phyloP scores from a whole-genome alignment of 2,888 invertebrate species.

The Drosophila kanekoi region DNA sequence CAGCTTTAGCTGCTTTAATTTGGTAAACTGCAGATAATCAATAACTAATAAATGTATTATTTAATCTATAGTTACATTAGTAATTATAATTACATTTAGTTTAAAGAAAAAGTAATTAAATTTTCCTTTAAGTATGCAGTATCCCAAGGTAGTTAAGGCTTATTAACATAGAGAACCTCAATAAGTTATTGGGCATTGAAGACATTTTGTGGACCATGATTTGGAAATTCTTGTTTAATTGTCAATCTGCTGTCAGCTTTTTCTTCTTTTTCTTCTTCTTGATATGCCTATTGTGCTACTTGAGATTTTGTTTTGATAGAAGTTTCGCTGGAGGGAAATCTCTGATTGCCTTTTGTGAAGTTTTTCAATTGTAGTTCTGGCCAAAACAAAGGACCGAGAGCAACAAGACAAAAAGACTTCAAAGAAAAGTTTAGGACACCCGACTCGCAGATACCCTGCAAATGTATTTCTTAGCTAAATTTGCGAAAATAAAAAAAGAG shows the following conservation, averaged over 20 bases:
- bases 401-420: slow-evolving; percentile 10
- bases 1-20: no score
- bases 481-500: no score
- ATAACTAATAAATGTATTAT: no score
- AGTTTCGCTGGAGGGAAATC: slow-evolving; percentile 54
- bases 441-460: no score
- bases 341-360: slow-evolving; percentile 61
- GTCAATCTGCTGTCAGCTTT: slow-evolving; percentile 26
- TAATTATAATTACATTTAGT: no score
- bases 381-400: slow-evolving; percentile 17
- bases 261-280: slow-evolving; percentile 3
- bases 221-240: slow-evolving; percentile 9
- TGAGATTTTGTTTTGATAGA: slow-evolving; percentile 53
- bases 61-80: no score
- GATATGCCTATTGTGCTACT: slow-evolving; percentile 32
- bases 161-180: not conserved
- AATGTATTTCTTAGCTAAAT: no score
- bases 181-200: not conserved
- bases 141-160: no score
- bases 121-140: no score
- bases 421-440: not conserved
- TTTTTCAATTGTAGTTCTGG: slow-evolving; percentile 4
- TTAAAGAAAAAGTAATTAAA: no score
- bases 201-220: not conserved
- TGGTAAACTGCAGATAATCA: no score